A percentile compares a stretch with the other conserved stretches of the same genome.
Conservation (phyloP, 1,140 invertebrate species). For the Portunus trituberculatus region DNA sequence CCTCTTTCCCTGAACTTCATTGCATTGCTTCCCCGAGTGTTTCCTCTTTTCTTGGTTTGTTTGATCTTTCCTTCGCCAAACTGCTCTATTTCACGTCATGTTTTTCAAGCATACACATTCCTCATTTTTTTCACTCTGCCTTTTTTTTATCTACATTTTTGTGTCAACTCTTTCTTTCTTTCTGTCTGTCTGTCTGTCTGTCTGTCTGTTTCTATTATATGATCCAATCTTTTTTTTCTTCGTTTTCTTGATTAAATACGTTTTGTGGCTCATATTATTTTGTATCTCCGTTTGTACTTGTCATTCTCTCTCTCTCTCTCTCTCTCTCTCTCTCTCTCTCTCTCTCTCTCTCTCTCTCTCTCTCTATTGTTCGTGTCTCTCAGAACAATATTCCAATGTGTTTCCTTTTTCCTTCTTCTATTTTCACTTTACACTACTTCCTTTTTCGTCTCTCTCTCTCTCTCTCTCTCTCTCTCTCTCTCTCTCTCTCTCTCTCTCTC, state of each 20-base stretch:
- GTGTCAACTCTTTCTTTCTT: not conserved
- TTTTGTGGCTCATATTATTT: not conserved
- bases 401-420: not conserved
- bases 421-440: not conserved
- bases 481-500: too few species aligned
- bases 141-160: not conserved
- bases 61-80: not conserved
- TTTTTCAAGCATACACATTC: not conserved
- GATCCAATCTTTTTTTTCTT: not conserved
- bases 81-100: not conserved
- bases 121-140: not conserved
- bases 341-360: not conserved
- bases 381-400: not conserved
- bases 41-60: not conserved
- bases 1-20: not conserved
- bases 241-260: not conserved
- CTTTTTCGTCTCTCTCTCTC: not conserved
- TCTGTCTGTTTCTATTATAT: not conserved
- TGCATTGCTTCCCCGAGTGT: not conserved
- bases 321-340: not conserved
- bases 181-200: not conserved
- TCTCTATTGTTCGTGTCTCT: not conserved
- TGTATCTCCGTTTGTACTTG: not conserved
- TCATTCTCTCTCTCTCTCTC: not conserved
- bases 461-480: not conserved